Evolutionary conservation across 2,113 vertebrate species (phyloP), one percentile per base, ranked within the genome.

Genomic region (Colinus virginianus): DNA sequence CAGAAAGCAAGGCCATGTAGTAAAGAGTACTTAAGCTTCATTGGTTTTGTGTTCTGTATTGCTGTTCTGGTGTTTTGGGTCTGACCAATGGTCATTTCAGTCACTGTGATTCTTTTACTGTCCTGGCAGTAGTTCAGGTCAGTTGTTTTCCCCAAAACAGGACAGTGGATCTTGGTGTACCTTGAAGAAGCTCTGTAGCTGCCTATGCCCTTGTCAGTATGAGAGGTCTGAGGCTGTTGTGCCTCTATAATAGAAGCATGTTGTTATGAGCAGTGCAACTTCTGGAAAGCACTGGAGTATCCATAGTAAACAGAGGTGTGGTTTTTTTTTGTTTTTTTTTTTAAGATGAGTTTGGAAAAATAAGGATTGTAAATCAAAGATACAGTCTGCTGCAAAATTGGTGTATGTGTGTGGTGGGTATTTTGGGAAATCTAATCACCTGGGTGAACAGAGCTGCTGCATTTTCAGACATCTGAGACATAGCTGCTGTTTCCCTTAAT

Each of bases 381-480:
- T 1, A 0, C 0, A 1, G 20, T 19, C 28, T 28, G 49, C 22
- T 78, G 36, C 36, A 46, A 40, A 56, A 28, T 49, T 72, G 45
- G 5, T 13, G 5, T 56, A 20, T 56, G 48, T 15, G 21, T 32
- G 67, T 38, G 45, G 20, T 3, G 32, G 32, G 12, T 0, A 0
- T 64, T 68, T 61, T 40, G 40, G 68, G 42, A 48, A 26, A 45
- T 9, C 4, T 42, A 88, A 32, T 12, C 11, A 4, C 28, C 23
- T 59, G 20, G n/a, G 20, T 59, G 62, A 81, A 59, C 16, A 32
- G 23, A 87, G 42, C 56, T 81, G 36, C 74, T 88, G 46, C 21
- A 17, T 75, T 88, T 87, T 61, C 74, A 78, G 61, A 88, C 86
- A 61, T 43, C 26, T 48, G 51, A 88, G 70, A 23, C 26, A 22